Conservation (phyloP, 2,797 vertebrate genomes). For the Tiaroga cobitis region DNA sequence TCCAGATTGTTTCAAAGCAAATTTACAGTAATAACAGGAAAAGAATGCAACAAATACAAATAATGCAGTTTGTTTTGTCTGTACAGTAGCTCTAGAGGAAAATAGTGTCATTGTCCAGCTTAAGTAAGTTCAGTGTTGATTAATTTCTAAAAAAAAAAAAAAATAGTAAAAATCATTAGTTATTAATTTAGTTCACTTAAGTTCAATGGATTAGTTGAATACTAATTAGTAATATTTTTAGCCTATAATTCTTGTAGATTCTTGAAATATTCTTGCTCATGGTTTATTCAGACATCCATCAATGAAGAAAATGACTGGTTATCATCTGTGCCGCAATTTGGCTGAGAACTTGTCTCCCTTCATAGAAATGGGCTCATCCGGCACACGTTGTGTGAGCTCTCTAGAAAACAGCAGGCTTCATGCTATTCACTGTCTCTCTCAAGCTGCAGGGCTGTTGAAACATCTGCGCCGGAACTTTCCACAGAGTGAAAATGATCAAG, state of each 20-base stretch:
- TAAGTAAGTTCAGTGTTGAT: no score
- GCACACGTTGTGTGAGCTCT: constrained; percentile 12
- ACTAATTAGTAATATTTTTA: constrained; percentile 11
- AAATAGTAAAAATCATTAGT: no score
- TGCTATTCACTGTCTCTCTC: constrained; percentile 19
- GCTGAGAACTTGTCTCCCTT: constrained; percentile 8
- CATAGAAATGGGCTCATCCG: constrained; percentile 27
- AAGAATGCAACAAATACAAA: no score
- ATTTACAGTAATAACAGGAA: no score
- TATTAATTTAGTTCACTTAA: no score
- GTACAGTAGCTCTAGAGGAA: no score
- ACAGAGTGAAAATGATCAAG: constrained; percentile 6
- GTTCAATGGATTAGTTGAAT: neutral
- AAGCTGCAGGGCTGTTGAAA: constrained; percentile 38
- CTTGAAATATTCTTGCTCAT: neutral
- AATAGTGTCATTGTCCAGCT: no score
- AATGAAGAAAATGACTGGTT: constrained; percentile 25
- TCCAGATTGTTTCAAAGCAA: no score
- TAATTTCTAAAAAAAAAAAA: no score
- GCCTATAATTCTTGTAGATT: neutral
- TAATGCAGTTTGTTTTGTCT: no score
- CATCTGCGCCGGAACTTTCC: constrained; percentile 30
- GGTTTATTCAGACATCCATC: constrained; percentile 18
- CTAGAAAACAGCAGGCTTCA: constrained; percentile 32
- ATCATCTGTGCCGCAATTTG: neutral